Conservation (phyloP, 23 tunicate genomes). For the Botrylloides violaceus region DNA sequence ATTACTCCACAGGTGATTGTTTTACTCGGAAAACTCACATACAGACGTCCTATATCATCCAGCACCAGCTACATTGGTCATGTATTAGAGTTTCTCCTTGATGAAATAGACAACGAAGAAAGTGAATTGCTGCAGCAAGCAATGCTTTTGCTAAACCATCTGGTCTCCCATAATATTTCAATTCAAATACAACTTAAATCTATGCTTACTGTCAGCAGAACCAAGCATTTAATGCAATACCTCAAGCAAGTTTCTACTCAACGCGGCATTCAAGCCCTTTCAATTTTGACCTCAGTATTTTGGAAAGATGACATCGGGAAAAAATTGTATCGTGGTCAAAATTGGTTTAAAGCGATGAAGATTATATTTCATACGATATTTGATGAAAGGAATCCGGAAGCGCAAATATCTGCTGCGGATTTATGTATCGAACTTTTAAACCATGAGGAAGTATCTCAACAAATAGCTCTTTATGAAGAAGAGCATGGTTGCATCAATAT, state of each 20-base stretch:
- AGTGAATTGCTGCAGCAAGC: constrained; percentile 27
- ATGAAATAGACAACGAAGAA: constrained; percentile 21
- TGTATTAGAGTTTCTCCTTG: constrained; percentile 26
- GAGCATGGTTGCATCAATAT: constrained; percentile 1
- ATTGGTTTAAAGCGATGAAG: constrained; percentile 53
- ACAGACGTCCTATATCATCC: constrained; percentile 9
- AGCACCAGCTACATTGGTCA: constrained; percentile 20
- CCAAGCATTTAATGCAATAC: constrained; percentile 34
- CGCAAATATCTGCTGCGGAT: constrained; percentile 51
- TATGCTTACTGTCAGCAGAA: constrained; percentile 15
- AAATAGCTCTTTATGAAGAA: constrained; percentile 42
- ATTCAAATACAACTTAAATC: constrained; percentile 60
- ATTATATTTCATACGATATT: constrained; percentile 34
- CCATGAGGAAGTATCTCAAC: constrained; percentile 51
- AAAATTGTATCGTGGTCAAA: constrained; percentile 35
- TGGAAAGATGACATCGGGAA: constrained; percentile 65
- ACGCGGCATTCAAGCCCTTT: constrained; percentile 30
- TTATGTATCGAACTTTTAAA: constrained; percentile 46
- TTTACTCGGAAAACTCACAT: constrained; percentile 38
- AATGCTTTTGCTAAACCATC: constrained; percentile 45
- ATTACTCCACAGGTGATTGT: constrained; percentile 11
- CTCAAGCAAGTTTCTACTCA: constrained; percentile 32
- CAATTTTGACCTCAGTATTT: constrained; percentile 46
- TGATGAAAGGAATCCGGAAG: constrained; percentile 6
- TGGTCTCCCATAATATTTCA: constrained; percentile 32